Evolutionary conservation across 2,113 vertebrate genomes (phyloP), one percentile per base, ranked within the genome.

Genomic region (Montifringilla adamsi): DNA sequence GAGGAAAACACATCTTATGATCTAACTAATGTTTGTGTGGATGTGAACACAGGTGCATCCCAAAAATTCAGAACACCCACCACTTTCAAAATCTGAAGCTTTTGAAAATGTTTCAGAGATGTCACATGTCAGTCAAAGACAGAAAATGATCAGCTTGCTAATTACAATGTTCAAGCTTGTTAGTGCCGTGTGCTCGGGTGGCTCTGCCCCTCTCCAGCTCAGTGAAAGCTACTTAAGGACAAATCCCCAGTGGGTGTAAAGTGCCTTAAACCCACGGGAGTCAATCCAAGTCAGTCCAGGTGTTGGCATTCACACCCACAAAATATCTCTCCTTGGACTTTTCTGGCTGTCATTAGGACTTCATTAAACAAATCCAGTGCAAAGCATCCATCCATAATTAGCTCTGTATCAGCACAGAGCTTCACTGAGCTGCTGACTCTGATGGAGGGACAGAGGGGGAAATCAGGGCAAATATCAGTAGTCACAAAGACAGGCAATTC

Each of bases 61-160:
- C 93, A 90, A 93, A 96, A 97, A 97, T 96, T 84, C 94, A 79
- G 87, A 96, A 97, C 94, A 96, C 95, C 96, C 96, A 97, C 96
- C 96, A 94, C 94, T 97, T 97, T 84, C 90, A 97, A 94, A 94
- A 96, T 95, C 93, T 96, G 95, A 98, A 97, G 94, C 88, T 84
- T 94, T 80, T 82, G 91, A 94, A 79, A 95, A 64, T 90, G 94
- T 90, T 94, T 97, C 96, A 97, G 89, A 96, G 97, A 97, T 98
- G 98, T 97, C 98, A 98, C 97, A 97, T 97, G 97, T 98, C 98
- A 98, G 96, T 98, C 98, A 98, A 94, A 92, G 94, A 95, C 95
- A 94, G 96, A 97, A 97, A 97, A 98, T 97, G 97, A 98, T 98
- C 97, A 73, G 97, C 97, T 98, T 97, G 97, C 86, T 97, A 96